Evolutionary conservation across 2,113 vertebrate species (phyloP).

Genomic region (Ardeotis arabs): DNA sequence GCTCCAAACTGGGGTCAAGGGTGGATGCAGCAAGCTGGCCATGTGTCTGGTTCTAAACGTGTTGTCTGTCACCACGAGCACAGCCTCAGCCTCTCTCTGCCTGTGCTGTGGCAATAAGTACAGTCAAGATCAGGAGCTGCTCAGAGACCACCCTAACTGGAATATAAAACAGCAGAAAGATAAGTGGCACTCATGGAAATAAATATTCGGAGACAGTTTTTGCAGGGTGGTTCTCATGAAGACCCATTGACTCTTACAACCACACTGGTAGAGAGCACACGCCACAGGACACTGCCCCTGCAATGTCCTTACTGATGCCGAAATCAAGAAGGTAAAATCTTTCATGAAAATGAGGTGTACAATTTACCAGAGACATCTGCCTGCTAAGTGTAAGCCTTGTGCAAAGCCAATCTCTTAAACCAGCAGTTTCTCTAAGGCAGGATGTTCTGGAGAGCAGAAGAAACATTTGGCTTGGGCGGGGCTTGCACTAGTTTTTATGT

Average conservation of each 20-base stretch:
- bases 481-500: background rate
- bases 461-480: background rate
- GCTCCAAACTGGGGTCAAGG: accelerated
- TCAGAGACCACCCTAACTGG: background rate
- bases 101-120: background rate
- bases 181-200: background rate
- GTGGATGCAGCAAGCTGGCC: background rate
- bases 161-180: background rate
- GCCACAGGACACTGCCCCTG: accelerated
- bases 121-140: background rate
- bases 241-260: background rate
- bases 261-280: background rate
- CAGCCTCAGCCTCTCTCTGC: background rate
- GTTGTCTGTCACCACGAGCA: background rate
- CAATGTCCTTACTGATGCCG: background rate
- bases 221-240: background rate
- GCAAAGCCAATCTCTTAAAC: background rate
- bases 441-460: background rate
- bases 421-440: background rate
- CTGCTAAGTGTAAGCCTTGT: background rate
- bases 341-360: background rate
- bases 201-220: background rate
- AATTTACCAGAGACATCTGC: background rate
- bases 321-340: background rate
- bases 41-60: background rate